Conservation (phyloP, 1,140 invertebrate species). For the Spodoptera litura region DNA sequence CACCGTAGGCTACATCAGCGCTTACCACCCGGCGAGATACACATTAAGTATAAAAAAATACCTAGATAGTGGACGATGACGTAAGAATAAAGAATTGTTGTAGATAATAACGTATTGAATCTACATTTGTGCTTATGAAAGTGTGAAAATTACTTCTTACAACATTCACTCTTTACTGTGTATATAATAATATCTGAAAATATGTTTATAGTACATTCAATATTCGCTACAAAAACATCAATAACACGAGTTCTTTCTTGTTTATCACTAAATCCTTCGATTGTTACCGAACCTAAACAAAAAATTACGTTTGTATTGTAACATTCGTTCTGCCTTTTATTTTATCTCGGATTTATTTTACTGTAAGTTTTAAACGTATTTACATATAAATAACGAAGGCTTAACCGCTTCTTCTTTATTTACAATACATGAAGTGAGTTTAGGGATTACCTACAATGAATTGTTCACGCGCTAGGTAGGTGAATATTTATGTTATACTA, state of each 20-base stretch:
- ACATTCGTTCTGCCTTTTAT: constrained; percentile 9
- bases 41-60: too few species aligned
- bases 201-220: neutral
- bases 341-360: constrained; percentile 31
- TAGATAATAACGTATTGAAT: too few species aligned
- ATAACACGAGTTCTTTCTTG: constrained; percentile 20
- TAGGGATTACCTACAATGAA: neutral
- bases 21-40: too few species aligned
- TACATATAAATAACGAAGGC: constrained; percentile 13
- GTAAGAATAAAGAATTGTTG: too few species aligned
- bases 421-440: neutral
- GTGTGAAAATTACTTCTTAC: too few species aligned
- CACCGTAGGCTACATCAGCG: too few species aligned
- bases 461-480: neutral
- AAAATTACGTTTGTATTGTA: constrained; percentile 1
- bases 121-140: too few species aligned
- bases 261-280: constrained; percentile 46
- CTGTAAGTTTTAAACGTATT: constrained; percentile 25
- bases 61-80: too few species aligned
- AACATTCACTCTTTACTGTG: too few species aligned
- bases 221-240: neutral
- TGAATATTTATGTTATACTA: too few species aligned
- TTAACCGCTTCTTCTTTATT: constrained; percentile 23
- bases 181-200: too few species aligned
- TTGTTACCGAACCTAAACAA: constrained; percentile 19